Conservation (phyloP, 2,797 vertebrate genomes). For the Tamandua tetradactyla region DNA sequence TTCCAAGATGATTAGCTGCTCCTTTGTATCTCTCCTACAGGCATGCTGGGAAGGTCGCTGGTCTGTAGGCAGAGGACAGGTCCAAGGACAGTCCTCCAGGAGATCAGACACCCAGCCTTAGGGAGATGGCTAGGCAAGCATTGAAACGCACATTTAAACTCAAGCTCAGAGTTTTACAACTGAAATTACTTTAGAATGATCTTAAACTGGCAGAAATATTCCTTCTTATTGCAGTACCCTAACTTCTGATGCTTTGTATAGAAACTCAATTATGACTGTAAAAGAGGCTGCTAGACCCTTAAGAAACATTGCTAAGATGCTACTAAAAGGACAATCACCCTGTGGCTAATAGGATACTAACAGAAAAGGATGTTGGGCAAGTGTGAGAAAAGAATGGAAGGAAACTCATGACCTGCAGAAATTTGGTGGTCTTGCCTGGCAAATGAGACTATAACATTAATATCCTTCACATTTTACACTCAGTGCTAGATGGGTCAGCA, state of each 20-base stretch:
- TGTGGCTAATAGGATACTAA: not conserved
- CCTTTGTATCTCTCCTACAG: too few relatives aligned
- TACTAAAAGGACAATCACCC: not conserved
- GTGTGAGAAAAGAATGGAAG: not conserved
- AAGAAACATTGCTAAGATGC: not conserved
- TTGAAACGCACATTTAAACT: not conserved
- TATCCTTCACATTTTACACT: constrained; percentile 60
- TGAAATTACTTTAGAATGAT: not conserved
- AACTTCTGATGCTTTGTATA: not conserved
- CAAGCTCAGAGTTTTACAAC: not conserved
- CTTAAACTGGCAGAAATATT: not conserved
- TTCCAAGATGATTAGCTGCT: accelerated
- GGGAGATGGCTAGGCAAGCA: not conserved
- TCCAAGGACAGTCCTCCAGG: not conserved
- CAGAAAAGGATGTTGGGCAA: not conserved
- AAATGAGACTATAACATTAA: not conserved
- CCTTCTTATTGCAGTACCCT: not conserved
- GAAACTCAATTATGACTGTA: not conserved
- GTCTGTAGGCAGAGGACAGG: not conserved
- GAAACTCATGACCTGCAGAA: not conserved
- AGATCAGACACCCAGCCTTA: not conserved
- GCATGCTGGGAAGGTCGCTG: not conserved
- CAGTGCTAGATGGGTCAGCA: not conserved
- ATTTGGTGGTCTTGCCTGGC: not conserved
- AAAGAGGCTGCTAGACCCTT: not conserved